phyloP scores from a whole-genome alignment of 1,140 invertebrate species.

The Bombus pyrosoma region DNA sequence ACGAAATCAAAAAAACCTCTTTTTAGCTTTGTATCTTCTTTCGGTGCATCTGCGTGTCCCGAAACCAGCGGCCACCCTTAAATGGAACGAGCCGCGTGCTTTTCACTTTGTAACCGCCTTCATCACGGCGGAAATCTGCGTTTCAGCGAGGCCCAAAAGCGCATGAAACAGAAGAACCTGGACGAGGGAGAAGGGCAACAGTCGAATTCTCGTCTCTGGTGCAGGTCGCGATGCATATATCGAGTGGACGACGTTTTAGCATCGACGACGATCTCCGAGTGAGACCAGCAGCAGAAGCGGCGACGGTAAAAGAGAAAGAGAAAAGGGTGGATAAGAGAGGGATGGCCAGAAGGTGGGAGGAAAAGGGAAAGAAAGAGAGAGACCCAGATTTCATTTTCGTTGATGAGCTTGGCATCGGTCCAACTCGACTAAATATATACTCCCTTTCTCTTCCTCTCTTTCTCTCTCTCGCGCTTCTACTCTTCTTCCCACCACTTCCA shows the following conservation, averaged over 20 bases:
- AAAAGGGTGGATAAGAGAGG: slow-evolving; percentile 28
- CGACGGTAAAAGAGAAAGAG: slow-evolving; percentile 21
- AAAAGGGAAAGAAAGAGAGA: slow-evolving; percentile 68
- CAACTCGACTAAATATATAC: slow-evolving; percentile 82
- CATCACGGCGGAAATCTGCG: slow-evolving; percentile 15
- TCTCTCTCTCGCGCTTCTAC: slow-evolving; percentile 42
- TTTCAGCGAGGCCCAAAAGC: slow-evolving; percentile 16
- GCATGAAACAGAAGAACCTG: slow-evolving; percentile 1
- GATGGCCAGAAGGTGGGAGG: slow-evolving; percentile 35
- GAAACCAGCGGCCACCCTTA: neutral
- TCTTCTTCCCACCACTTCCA: neutral
- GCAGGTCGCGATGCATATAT: slow-evolving; percentile 52
- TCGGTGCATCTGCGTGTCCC: neutral
- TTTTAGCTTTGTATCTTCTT: neutral
- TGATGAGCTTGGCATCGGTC: slow-evolving; percentile 81
- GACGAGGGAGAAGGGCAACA: slow-evolving; percentile 26
- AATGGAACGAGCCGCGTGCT: slow-evolving; percentile 13
- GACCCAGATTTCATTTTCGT: slow-evolving; percentile 83
- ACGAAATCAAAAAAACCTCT: slow-evolving; percentile 2
- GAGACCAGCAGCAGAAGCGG: slow-evolving; percentile 33
- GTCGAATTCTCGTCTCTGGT: slow-evolving; percentile 33
- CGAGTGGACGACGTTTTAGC: slow-evolving; percentile 61
- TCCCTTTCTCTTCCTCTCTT: slow-evolving; percentile 70
- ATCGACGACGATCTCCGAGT: slow-evolving; percentile 32
- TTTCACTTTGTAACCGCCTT: slow-evolving; percentile 13